Conservation (phyloP, 1,140 invertebrate genomes). For the Drosophila sulfurigaster region DNA sequence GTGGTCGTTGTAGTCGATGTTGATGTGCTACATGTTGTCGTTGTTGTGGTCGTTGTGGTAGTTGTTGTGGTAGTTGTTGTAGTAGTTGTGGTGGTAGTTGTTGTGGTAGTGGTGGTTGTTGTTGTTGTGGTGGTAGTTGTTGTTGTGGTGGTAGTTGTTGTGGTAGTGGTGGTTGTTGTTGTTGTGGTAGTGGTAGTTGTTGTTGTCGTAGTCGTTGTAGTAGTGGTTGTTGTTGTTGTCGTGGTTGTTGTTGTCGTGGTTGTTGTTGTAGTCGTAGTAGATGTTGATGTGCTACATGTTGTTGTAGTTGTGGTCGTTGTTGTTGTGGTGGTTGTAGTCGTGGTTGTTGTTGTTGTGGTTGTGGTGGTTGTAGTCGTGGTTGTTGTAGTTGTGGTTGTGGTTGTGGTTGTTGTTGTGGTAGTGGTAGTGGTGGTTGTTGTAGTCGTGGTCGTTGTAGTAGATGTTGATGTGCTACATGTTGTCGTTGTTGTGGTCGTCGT, state of each 20-base stretch:
- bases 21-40: neutral
- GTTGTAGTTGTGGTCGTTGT: constrained; percentile 25
- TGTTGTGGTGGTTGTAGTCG: constrained; percentile 3
- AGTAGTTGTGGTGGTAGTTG: constrained; percentile 7
- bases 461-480: neutral
- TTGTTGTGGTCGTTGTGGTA: neutral
- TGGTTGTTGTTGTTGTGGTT: constrained; percentile 25
- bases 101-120: neutral
- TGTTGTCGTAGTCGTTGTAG: neutral
- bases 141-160: constrained; percentile 1
- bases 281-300: constrained; percentile 6
- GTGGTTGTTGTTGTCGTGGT: constrained; percentile 16
- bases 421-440: no score
- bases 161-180: constrained; percentile 10
- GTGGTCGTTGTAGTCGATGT: constrained; percentile 9
- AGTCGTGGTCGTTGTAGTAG: constrained; percentile 20
- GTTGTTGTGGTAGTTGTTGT: constrained; percentile 11
- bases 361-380: neutral
- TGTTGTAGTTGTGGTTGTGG: constrained; percentile 7
- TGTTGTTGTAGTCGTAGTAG: neutral
- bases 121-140: constrained; percentile 16
- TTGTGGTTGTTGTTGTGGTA: neutral
- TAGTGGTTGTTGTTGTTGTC: neutral
- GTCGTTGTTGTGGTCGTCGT: constrained; percentile 21
- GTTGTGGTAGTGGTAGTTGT: neutral